Evolutionary conservation across 2,888 invertebrate genomes (phyloP).

Genomic region (Rugalucina vietnamica): DNA sequence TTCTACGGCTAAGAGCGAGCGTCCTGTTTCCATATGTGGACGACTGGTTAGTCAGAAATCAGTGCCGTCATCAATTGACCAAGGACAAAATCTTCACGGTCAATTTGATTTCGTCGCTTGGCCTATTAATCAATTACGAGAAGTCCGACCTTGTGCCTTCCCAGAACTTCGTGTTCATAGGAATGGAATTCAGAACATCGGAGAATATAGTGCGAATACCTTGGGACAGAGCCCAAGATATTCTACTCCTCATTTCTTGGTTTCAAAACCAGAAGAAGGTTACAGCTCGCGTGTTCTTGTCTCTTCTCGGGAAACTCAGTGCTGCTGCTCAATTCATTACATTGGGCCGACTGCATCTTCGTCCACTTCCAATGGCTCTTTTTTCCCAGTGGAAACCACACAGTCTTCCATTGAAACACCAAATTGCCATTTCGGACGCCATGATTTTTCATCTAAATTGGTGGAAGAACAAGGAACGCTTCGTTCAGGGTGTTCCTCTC

Average conservation of each 20-base stretch:
- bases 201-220: not conserved
- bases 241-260: not conserved
- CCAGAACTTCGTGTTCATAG: constrained; percentile 36
- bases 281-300: constrained; percentile 20
- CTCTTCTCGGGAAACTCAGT: constrained; percentile 18
- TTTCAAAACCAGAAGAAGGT: not conserved
- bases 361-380: constrained; percentile 25
- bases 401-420: not conserved
- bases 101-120: not conserved
- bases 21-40: not conserved
- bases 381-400: constrained; percentile 24
- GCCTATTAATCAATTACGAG: constrained; percentile 11
- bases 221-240: not conserved
- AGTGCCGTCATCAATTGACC: not conserved
- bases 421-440: not conserved
- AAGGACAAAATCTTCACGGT: not conserved
- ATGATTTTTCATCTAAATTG: constrained; percentile 7
- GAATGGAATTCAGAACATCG: not conserved
- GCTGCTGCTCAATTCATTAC: constrained; percentile 27
- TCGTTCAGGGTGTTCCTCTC: constrained; percentile 17
- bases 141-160: constrained; percentile 34
- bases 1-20: not conserved
- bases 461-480: not conserved
- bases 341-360: constrained; percentile 27
- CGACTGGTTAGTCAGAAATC: not conserved